Evolutionary conservation across 2,888 invertebrate genomes (phyloP), one percentile per base, ranked within the genome.

Genomic region (Patella caerulea): DNA sequence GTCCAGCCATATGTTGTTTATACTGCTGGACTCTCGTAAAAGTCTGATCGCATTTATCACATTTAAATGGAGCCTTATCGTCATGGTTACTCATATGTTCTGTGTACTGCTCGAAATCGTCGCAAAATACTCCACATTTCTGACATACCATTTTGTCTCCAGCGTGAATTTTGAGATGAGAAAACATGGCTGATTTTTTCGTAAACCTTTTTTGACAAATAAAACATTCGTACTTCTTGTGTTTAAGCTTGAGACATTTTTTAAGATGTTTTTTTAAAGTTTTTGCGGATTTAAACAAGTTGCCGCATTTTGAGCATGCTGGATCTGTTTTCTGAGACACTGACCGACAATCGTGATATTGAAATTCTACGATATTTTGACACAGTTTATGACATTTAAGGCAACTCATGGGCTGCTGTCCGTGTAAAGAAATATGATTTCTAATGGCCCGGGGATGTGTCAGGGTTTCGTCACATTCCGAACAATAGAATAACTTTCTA

Each of bases 111-210:
- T 82, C 84, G 24, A 85, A 79, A 69, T 80, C 83, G 9, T 84
- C 83, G 65, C 84, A 84, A 77, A 90, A 85, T 71, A 80, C 78
- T 11, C 90, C 90, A 83, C 90, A 90, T 74, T 83, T 84, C 71
- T 83, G 74, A 78, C 90, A 90, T 29, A 84, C 78, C 45, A 65
- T 73, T 75, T 87, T 81, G 1, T 82, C 85, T 15, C 81, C 78
- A 9, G 88, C 87, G 82, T 90, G 90, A 19, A 78, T 77, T 72
- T 84, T 85, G 19, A 85, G 77, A 79, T 90, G 90, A 70, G 81
- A 79, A 77, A 84, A 85, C 1, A 90, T 79, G 0, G 86, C 86
- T 0, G 78, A 75, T 75, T 84, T 84, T 74, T 88, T 86, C n/a
- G 81, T 76, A 78, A 89, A 90, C 34, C 75, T 79, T 72, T 84